Conservation (phyloP, 2,888 invertebrate genomes). For the Drosophila putrida region DNA sequence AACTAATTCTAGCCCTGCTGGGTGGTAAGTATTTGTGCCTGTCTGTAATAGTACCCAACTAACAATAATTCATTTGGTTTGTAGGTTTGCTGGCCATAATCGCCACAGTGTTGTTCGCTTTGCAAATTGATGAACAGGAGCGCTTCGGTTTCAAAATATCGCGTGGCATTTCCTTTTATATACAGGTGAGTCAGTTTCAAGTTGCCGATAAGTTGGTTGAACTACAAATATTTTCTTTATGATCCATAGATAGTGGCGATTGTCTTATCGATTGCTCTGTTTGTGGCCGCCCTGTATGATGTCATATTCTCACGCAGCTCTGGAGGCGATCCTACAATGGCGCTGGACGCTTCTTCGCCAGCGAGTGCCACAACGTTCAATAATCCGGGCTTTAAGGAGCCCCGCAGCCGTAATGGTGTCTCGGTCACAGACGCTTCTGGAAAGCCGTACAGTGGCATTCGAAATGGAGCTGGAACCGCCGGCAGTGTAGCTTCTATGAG, state of each 20-base stretch:
- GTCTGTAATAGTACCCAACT: not conserved
- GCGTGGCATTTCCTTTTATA: slow-evolving; percentile 94
- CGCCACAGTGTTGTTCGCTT: slow-evolving; percentile 93
- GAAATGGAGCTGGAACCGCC: slow-evolving; percentile 86
- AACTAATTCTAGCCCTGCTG: slow-evolving; percentile 91
- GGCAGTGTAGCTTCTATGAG: slow-evolving; percentile 91
- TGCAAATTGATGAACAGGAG: slow-evolving; percentile 92
- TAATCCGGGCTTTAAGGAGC: slow-evolving; percentile 94
- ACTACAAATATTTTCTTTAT: slow-evolving; percentile 6
- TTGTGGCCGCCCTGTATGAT: slow-evolving; percentile 93
- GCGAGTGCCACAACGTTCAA: slow-evolving; percentile 91
- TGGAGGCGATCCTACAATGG: slow-evolving; percentile 92
- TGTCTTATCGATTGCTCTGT: slow-evolving; percentile 90
- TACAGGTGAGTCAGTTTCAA: slow-evolving; percentile 89
- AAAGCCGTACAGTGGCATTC: slow-evolving; percentile 90
- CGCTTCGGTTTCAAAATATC: slow-evolving; percentile 91
- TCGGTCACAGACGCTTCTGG: slow-evolving; percentile 95
- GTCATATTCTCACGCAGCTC: slow-evolving; percentile 90
- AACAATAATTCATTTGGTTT: slow-evolving; percentile 1
- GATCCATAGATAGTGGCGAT: slow-evolving; percentile 91
- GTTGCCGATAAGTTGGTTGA: not conserved
- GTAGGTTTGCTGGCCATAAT: slow-evolving; percentile 92
- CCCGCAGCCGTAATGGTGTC: slow-evolving; percentile 87
- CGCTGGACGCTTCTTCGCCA: slow-evolving; percentile 86
- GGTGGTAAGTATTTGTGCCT: slow-evolving; percentile 88